A percentile compares a stretch with the other conserved stretches of the same genome.
phyloP scores from a whole-genome alignment of 2,113 vertebrate species.

The Podarcis raffonei region DNA sequence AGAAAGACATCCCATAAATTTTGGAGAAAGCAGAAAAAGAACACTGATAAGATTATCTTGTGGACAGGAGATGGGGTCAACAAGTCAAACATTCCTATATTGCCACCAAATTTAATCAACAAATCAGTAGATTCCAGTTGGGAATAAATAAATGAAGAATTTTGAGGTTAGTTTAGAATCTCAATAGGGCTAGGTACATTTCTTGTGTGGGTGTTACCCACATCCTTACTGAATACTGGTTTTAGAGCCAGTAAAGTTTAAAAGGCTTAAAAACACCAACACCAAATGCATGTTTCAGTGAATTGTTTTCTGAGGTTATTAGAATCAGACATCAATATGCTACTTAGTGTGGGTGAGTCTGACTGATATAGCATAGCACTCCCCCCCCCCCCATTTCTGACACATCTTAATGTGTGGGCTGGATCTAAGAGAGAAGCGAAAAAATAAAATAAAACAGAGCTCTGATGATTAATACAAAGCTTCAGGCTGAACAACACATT shows the following conservation, averaged over 20 bases:
- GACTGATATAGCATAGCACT: background rate
- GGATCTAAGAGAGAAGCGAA: background rate
- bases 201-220: too few relatives aligned
- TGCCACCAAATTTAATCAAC: background rate
- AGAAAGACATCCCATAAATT: background rate
- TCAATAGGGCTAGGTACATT: too few relatives aligned
- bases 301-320: background rate
- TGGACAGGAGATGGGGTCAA: background rate
- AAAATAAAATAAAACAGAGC: background rate
- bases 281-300: background rate
- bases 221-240: too few relatives aligned
- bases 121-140: too few relatives aligned
- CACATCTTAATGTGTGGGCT: background rate
- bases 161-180: too few relatives aligned
- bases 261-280: too few relatives aligned
- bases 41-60: background rate
- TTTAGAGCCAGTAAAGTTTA: too few relatives aligned
- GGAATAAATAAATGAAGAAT: too few relatives aligned
- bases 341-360: background rate
- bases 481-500: background rate
- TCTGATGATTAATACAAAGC: background rate
- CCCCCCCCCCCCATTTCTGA: background rate
- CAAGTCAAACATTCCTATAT: background rate
- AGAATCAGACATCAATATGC: background rate
- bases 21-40: background rate